phyloP scores from a whole-genome alignment of 2,888 invertebrate genomes.

The Prosopocoilus inquinatus region DNA sequence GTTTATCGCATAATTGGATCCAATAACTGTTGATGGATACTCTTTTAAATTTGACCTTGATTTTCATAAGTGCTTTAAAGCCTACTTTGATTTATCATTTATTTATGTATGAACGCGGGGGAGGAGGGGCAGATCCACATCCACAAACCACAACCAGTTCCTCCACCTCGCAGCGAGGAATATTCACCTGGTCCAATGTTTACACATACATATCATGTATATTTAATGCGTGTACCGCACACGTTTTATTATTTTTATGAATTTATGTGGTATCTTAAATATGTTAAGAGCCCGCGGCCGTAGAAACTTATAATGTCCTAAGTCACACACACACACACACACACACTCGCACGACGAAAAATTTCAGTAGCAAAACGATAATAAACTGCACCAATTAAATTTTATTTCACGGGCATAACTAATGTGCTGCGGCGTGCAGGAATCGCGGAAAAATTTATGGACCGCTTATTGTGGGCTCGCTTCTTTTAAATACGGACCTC shows the following conservation, averaged over 20 bases:
- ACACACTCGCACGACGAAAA: slow-evolving; percentile 4
- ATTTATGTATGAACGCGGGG: too few species aligned
- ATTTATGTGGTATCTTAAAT: slow-evolving; percentile 28
- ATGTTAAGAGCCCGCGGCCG: slow-evolving; percentile 2
- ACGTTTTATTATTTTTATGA: slow-evolving; percentile 40
- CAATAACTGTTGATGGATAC: slow-evolving; percentile 32
- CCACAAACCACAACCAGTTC: too few species aligned
- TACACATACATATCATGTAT: slow-evolving; percentile 26
- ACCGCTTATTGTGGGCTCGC: not conserved
- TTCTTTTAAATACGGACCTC: too few species aligned
- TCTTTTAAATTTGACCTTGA: too few species aligned
- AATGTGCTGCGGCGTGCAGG: not conserved
- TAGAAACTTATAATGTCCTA: not conserved
- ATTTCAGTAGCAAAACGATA: slow-evolving; percentile 6
- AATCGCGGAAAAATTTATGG: not conserved
- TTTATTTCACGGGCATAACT: not conserved
- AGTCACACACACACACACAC: not conserved
- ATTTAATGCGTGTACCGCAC: slow-evolving; percentile 41
- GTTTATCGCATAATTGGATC: slow-evolving; percentile 39
- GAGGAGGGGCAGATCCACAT: too few species aligned
- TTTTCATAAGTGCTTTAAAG: too few species aligned
- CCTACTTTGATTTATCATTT: too few species aligned
- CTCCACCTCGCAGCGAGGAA: not conserved
- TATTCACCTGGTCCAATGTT: slow-evolving; percentile 28
- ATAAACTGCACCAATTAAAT: slow-evolving; percentile 10